phyloP scores from a whole-genome alignment of 2,888 invertebrate species.

The Apodemia duryi region DNA sequence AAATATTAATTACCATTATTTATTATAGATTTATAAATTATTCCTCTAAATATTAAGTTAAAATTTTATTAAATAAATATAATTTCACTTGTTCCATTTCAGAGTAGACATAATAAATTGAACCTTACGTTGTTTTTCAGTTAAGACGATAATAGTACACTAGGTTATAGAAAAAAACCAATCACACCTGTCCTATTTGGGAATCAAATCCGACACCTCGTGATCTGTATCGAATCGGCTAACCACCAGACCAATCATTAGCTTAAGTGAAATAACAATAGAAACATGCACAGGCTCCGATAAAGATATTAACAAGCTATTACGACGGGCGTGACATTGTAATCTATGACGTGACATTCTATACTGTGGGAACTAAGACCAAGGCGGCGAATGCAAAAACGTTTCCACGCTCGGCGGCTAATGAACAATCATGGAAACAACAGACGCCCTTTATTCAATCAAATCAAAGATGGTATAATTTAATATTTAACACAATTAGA shows the following conservation, averaged over 20 bases:
- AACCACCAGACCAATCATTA: not conserved
- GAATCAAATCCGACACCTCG: not conserved
- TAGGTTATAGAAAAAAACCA: not conserved
- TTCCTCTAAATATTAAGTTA: no score
- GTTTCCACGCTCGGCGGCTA: constrained; percentile 6
- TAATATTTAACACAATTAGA: not conserved
- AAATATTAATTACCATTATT: no score
- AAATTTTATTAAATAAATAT: no score
- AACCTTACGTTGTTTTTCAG: no score
- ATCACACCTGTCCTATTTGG: not conserved
- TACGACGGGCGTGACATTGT: constrained; percentile 18
- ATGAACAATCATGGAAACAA: constrained; percentile 10
- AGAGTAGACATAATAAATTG: no score
- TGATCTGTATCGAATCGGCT: not conserved
- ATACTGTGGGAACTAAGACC: constrained; percentile 21
- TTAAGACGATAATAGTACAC: no score
- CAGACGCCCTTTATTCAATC: constrained; percentile 10
- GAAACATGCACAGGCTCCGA: not conserved
- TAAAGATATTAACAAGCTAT: constrained; percentile 14
- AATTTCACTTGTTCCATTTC: no score
- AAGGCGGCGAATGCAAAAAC: constrained; percentile 18
- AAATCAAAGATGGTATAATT: constrained; percentile 5
- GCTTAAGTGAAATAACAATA: not conserved
- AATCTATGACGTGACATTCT: constrained; percentile 20
- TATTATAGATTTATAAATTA: no score